Evolutionary conservation across 2,888 invertebrate genomes (phyloP), one percentile per base, ranked within the genome.

Genomic region (Drosophila yooni): DNA sequence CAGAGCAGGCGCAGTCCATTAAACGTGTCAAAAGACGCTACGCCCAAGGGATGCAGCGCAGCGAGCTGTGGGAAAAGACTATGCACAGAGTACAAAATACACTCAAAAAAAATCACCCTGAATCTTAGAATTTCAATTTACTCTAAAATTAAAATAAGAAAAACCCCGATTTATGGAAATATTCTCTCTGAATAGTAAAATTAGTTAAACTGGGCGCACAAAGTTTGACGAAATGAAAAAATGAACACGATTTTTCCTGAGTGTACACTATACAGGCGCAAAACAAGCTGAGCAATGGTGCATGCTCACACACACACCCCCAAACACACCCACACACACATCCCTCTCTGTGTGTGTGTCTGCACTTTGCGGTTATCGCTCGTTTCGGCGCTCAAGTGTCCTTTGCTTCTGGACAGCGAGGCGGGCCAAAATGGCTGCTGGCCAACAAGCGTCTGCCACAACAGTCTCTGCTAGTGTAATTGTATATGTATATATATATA

Each of bases 21-120:
- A 81, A 85, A 84, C 74, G 89, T 89, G 85, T 87, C 89, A 89
- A 82, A 89, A 77, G 87, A 87, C 64, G 73, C 43, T 72, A 53
- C 63, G 69, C 79, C 76, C 74, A 34, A 60, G 74, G 73, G 82
- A 82, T 36, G 63, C 66, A 63, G 68, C 69, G 74, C 48, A 73
- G 43, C 8, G 34, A 48, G 64, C 53, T 36, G 31, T 51, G 48
- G 60, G 36, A 57, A 43, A 31, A 48, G 51, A 48, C 63, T 33
- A 29, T 15, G 21, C 0, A 4, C 54, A 13, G 4, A n/a, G 54
- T 27, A 34, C 21, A 25, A 13, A 46, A 13, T 18, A 25, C 46
- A 46, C 46, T 46, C 7, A 46, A 25, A n/a, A 40, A 40, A 40
- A 40, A 11, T 5, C 2, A 2, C 1, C 0, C 1, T 5, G 4